A percentile compares a stretch with the other conserved stretches of the same genome.
Conservation (phyloP, 2,888 invertebrate species). For the Drosophila peninsularis region DNA sequence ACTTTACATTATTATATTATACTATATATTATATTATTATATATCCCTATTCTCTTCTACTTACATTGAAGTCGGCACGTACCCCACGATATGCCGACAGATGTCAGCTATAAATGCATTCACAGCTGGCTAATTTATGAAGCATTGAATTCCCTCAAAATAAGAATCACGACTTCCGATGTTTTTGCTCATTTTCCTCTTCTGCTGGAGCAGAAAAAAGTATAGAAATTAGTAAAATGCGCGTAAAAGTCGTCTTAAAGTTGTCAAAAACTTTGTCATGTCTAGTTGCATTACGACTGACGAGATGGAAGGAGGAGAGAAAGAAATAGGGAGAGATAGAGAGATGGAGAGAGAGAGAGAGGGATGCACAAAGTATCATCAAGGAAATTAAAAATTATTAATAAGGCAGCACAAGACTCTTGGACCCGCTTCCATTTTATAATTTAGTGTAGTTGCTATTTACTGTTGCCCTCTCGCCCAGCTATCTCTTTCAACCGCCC, state of each 20-base stretch:
- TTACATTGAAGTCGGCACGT: too few relatives aligned
- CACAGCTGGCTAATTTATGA: background rate
- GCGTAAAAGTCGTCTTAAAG: constrained; percentile 51
- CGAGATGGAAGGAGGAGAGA: background rate
- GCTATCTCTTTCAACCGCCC: background rate
- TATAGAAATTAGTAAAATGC: constrained; percentile 47
- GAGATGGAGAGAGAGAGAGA: background rate
- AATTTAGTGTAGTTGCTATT: constrained; percentile 73
- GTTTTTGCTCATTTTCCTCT: background rate
- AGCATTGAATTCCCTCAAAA: background rate
- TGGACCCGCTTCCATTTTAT: constrained; percentile 66
- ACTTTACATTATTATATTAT: too few relatives aligned
- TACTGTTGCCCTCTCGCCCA: constrained; percentile 29
- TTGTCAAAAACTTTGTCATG: constrained; percentile 47
- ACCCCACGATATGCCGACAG: too few relatives aligned
- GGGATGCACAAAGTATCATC: constrained; percentile 65
- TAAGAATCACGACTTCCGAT: background rate
- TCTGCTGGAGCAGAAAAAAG: background rate
- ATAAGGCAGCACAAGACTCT: constrained; percentile 68
- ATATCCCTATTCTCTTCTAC: too few relatives aligned
- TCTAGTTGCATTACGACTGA: constrained; percentile 10
- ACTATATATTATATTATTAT: too few relatives aligned
- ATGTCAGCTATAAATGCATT: background rate
- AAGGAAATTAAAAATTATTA: constrained; percentile 84
- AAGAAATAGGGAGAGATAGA: background rate